These are phyloP conservation scores for Nycticorax nycticorax DNA, from an alignment of 2,113 vertebrate genomes.

Conservation along the genomic window DNA sequence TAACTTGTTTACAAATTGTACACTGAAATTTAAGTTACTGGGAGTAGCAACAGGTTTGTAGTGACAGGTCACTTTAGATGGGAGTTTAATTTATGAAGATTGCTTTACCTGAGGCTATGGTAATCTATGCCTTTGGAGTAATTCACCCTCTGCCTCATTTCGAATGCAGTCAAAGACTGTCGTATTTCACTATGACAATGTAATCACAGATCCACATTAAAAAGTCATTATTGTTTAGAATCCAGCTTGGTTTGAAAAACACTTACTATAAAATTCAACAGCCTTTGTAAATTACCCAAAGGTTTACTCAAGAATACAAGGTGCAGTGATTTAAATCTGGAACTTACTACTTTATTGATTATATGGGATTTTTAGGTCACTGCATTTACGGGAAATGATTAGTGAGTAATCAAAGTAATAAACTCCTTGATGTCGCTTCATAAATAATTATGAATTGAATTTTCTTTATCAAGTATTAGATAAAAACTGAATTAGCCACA, in stretches of 20 bases:
- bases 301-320: constrained; percentile 91
- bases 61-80: constrained; percentile 89
- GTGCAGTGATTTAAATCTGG: constrained; percentile 84
- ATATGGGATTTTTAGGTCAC: constrained; percentile 73
- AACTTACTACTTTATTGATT: constrained; percentile 87
- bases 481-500: background rate
- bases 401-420: constrained; percentile 82
- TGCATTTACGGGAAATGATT: constrained; percentile 81
- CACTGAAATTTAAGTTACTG: constrained; percentile 73
- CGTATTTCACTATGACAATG: constrained; percentile 99
- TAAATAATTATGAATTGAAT: constrained; percentile 75
- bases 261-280: constrained; percentile 92
- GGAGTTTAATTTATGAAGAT: constrained; percentile 99
- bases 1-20: constrained; percentile 74
- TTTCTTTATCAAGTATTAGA: constrained; percentile 25
- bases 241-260: constrained; percentile 94
- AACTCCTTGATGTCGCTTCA: constrained; percentile 73
- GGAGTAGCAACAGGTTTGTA: constrained; percentile 77
- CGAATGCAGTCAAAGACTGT: constrained; percentile 85
- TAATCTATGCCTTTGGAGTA: constrained; percentile 85
- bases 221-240: constrained; percentile 99
- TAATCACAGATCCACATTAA: constrained; percentile 99
- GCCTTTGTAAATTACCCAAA: constrained; percentile 91
- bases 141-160: constrained; percentile 90
- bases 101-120: constrained; percentile 86